Evolutionary conservation across 2,888 invertebrate genomes (phyloP), one percentile per base, ranked within the genome.

Genomic region (Lycaena phlaeas): DNA sequence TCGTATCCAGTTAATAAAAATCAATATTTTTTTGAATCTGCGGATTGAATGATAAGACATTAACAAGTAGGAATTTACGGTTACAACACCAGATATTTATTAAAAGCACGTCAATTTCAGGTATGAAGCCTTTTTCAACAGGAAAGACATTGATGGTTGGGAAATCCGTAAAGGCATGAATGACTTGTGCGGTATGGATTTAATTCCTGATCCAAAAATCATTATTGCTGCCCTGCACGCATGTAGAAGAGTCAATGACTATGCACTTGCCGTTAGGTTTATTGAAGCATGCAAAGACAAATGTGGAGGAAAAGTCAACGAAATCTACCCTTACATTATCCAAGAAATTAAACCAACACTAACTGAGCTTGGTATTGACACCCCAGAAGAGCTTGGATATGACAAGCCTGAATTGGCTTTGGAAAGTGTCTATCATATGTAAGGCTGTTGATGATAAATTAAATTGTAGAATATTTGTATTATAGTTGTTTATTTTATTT

Each of bases 401-500:
- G 97, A 98, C 78, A 93, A 96, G 79, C 99, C 98, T 43, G 98
- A 99, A 82, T 84, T 98, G 71, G 95, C 94, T 46, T 86, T 96
- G 52, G 78, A 90, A 59, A 88, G 87, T 59, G 90, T 93, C 42
- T 92, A 88, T 63, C 90, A 93, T 44, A 87, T 90, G 59, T 86
- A 87, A 76, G 56, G 56, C 56, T 15, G 10, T 34, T 17, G 54
- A 53, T 31, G 47, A 46, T 43, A 61, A 55, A 58, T 57, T 68
- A 72, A 66, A 68, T 52, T 68, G 76, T 82, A 79, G 77, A 71
- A 53, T 57, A 70, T 70, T 76, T 77, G 62, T 77, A 74, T 75
- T 56, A 72, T 77, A 78, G 78, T 73, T 74, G 72, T 74, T 63
- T 68, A 70, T 67, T 68, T 61, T 52, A 70, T 67, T 72, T 77